phyloP scores from a whole-genome alignment of 2,888 invertebrate genomes.

The Baronia brevicornis region DNA sequence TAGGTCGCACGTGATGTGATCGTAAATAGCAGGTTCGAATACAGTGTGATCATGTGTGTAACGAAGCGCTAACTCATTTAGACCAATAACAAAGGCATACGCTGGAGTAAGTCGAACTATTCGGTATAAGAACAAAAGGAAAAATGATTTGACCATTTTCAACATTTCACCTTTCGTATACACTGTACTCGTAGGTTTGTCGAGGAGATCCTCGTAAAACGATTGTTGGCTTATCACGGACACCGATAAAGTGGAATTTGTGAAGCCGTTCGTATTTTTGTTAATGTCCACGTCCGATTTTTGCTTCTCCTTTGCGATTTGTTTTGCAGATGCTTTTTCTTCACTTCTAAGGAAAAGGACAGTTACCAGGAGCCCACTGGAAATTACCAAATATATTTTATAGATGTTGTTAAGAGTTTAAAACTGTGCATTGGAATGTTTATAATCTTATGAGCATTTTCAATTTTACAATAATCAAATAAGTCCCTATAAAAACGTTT shows the following conservation, averaged over 20 bases:
- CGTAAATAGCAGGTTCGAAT: conserved; percentile 82
- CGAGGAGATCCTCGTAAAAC: conserved; percentile 59
- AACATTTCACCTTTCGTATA: conserved; percentile 51
- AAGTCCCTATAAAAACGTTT: too few species aligned
- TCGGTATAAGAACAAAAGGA: conserved; percentile 69
- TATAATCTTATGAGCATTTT: too few species aligned
- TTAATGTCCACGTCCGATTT: conserved; percentile 44
- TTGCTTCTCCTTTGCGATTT: conserved; percentile 28
- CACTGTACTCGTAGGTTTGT: conserved; percentile 44
- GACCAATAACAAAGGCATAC: conserved; percentile 85
- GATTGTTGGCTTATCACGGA: conserved; percentile 65
- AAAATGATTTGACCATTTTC: conserved; percentile 61
- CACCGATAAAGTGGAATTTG: conserved; percentile 55
- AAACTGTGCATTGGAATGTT: too few species aligned
- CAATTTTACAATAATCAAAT: too few species aligned
- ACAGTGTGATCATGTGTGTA: conserved; percentile 83
- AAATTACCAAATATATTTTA: conserved; percentile 39
- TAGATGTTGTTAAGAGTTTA: too few species aligned
- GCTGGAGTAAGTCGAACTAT: conserved; percentile 86
- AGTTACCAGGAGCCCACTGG: conserved; percentile 82
- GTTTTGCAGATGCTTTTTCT: conserved; percentile 62
- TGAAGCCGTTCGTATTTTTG: conserved; percentile 64
- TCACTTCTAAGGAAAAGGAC: conserved; percentile 81
- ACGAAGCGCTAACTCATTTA: conserved; percentile 82
- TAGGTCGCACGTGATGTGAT: conserved; percentile 82